A percentile compares a stretch with the other conserved stretches of the same genome.
Evolutionary conservation across 2,797 vertebrate genomes (phyloP).

Genomic region (Thamnophis elegans): DNA sequence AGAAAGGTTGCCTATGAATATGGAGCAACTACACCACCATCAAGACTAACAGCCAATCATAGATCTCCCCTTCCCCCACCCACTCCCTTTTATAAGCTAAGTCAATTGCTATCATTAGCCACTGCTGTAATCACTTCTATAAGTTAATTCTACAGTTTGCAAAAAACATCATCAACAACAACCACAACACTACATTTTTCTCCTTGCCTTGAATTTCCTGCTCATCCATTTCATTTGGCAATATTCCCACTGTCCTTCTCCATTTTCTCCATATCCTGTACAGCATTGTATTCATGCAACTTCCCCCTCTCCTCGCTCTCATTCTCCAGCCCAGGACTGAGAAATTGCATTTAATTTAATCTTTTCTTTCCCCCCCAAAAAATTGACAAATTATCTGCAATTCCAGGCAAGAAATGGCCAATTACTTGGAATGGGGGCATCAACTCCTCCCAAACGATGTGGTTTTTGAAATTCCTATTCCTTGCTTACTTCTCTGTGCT

Average conservation of each 20-base stretch:
- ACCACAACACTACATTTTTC: neutral
- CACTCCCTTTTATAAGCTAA: neutral
- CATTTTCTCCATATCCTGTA: neutral
- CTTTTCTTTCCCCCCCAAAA: rapidly evolving
- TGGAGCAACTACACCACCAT: neutral
- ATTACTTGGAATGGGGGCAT: neutral
- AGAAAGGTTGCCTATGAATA: neutral
- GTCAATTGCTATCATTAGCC: neutral
- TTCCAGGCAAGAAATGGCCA: neutral
- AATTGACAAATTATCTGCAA: neutral
- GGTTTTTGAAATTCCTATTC: neutral
- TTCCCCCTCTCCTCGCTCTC: neutral
- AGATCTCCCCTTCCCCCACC: neutral
- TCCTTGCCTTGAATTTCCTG: neutral
- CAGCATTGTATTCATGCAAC: neutral
- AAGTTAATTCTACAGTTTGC: neutral
- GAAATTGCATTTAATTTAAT: neutral
- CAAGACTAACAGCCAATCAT: neutral
- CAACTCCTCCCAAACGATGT: neutral
- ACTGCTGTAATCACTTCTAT: neutral
- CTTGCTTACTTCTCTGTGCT: neutral
- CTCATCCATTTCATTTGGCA: neutral
- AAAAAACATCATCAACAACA: too few species aligned
- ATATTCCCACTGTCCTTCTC: neutral
- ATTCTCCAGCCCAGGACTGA: neutral